Evolutionary conservation across 2,888 invertebrate species (phyloP), one percentile per base, ranked within the genome.

Genomic region (Ochropleura leucogaster): DNA sequence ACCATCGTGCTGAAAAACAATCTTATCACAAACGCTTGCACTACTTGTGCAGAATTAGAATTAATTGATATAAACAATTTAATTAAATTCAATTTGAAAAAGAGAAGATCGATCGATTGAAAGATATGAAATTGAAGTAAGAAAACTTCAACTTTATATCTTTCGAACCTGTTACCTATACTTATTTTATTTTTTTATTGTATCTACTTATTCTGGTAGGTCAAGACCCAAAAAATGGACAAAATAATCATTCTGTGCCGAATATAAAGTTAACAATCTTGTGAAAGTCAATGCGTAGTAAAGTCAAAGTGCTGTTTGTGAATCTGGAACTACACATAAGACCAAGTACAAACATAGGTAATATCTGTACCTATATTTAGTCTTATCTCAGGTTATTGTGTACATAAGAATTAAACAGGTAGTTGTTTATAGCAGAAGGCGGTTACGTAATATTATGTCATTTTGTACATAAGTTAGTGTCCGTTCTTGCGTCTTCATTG

Each of bases 351-450:
- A 68, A 79, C 68, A 68, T 3, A 44, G 3, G 18, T 51, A 60
- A 49, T 55, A 44, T 16, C 51, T 42, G 30, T 49, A 60, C 3
- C 18, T 40, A 44, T 53, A 12, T 2, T 49, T 2, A 63, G 18
- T 44, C 0, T 40, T 80, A 71, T 81, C 76, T 47, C 6, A 55
- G 4, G 16, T 68, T 65, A 68, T 81, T 46, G 74, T 74, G n/a
- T 10, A 40, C 46, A 46, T 59, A 16, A 8, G 18, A 62, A 53
- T 49, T 60, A 55, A 40, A 30, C 4, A 49, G 14, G 44, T 44
- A 47, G 12, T 14, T 69, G 46, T 68, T 14, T 3, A 0, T 30
- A 49, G 20, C 18, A 49, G 77, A 49, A 62, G 51, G 74, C 20
- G 57, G 40, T 10, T 49, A 44, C 2, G 6, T 49, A 55, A 20